Conservation (phyloP, 2,797 vertebrate species). For the Melanotaenia boesemani region DNA sequence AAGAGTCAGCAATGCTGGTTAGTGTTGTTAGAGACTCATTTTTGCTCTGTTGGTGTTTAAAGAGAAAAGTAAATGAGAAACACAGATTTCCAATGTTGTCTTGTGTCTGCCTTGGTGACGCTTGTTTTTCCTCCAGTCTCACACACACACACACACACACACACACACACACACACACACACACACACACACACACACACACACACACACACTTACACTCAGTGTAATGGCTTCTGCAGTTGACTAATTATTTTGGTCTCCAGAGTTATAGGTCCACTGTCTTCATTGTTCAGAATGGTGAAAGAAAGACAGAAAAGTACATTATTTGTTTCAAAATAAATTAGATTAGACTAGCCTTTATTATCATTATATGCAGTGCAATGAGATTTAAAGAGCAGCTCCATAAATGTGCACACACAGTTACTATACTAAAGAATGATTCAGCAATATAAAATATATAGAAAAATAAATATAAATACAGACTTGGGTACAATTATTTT, state of each 20-base stretch:
- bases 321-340: not conserved
- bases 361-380: too few species aligned
- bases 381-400: too few species aligned
- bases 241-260: not conserved
- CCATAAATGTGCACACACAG: too few species aligned
- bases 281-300: not conserved
- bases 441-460: too few species aligned
- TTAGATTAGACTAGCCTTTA: too few species aligned
- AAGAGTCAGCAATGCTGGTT: not conserved
- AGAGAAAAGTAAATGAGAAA: slow-evolving; percentile 36
- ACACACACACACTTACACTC: not conserved
- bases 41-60: slow-evolving; percentile 26
- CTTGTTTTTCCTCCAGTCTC: slow-evolving; percentile 15
- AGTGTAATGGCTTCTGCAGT: slow-evolving; percentile 2
- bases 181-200: not conserved
- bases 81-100: slow-evolving; percentile 33
- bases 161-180: not conserved
- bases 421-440: too few species aligned
- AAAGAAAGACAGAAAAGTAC: not conserved
- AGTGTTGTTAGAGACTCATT: not conserved
- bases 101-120: slow-evolving; percentile 37
- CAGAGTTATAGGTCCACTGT: not conserved
- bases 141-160: slow-evolving; percentile 14
- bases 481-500: not conserved
- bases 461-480: not conserved